Base-by-base conservation (phyloP, 2,888 invertebrate species). In the Phasia obesa region DNA sequence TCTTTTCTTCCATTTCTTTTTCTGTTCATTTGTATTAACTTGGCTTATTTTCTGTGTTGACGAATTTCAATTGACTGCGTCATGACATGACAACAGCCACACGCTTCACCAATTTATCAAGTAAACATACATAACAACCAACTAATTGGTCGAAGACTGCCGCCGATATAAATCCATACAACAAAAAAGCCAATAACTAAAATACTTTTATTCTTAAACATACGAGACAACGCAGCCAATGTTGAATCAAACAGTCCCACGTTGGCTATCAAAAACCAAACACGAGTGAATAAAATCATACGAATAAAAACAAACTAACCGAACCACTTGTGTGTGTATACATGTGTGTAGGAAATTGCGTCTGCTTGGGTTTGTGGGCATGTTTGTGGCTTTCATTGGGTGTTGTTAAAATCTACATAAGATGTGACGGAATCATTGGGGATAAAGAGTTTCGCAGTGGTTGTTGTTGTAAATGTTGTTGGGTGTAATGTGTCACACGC, bases 1-100 rank as follows among this genome's bases (percentile, higher is more conserved):
- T 35, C 17, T 35, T 27, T 25, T 42, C n/a, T n/a, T 35, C 21
- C 1, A 51, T 21, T 21, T 35, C n/a, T 53, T 51, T 51, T 23
- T 23, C 25, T 23, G 17, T 53, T 67, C 27, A 25, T 47, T 15
- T 44, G 49, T 55, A 35, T 77, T 69, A 62, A 53, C 35, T 53
- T 23, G 53, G 2, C 44, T 53, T 51, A 60, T 76, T 60, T 60
- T 69, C 51, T 44, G 5, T 35, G 59, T 67, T 79, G 79, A 79
- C 67, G 79, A 79, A 79, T 79, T 73, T 73, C 73, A 79, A 79
- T 73, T 79, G 79, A 79, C 71, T 79, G 65, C 71, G 62, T 69
- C 73, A 57, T 81, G 81, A 69, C 81, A 81, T 81, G 81, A 81
- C 81, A 81, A 77, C 53, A 73, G 75, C 79, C 83, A 83, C 83